A percentile compares a stretch with the other conserved stretches of the same genome.
These are phyloP conservation scores for Erythrocebus patas DNA, from an alignment of 2,113 vertebrate species.

Conservation along the genomic window DNA sequence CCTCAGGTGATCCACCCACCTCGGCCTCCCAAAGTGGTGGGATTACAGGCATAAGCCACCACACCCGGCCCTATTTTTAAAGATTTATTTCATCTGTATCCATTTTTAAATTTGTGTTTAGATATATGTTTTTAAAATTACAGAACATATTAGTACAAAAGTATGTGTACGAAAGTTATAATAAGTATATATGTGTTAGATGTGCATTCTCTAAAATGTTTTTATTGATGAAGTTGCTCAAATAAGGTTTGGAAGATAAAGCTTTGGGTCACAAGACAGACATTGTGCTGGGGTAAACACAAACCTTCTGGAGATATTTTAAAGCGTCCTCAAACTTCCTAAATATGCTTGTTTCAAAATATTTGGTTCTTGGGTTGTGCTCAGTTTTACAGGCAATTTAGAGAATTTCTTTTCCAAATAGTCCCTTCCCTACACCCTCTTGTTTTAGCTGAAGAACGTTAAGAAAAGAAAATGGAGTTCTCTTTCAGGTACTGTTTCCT, in stretches of 20 bases:
- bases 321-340: conserved; percentile 11
- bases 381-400: conserved; percentile 35
- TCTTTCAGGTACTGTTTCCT: conserved; percentile 29
- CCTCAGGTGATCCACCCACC: too few species aligned
- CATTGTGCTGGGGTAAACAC: not conserved
- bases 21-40: too few species aligned
- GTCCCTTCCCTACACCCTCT: not conserved
- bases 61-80: not conserved
- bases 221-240: not conserved
- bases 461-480: conserved; percentile 32
- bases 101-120: conserved; percentile 23
- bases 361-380: not conserved
- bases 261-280: not conserved
- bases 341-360: conserved; percentile 32
- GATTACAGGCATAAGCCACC: too few species aligned
- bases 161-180: not conserved
- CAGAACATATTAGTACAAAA: not conserved
- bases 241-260: not conserved
- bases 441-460: not conserved
- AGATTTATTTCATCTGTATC: not conserved
- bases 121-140: not conserved
- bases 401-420: conserved; percentile 28
- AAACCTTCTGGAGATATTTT: not conserved
- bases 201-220: not conserved
- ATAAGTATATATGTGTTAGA: not conserved